A percentile compares a stretch with the other conserved stretches of the same genome.
phyloP scores from a whole-genome alignment of 2,888 invertebrate genomes.

The Physocephala rufipes region DNA sequence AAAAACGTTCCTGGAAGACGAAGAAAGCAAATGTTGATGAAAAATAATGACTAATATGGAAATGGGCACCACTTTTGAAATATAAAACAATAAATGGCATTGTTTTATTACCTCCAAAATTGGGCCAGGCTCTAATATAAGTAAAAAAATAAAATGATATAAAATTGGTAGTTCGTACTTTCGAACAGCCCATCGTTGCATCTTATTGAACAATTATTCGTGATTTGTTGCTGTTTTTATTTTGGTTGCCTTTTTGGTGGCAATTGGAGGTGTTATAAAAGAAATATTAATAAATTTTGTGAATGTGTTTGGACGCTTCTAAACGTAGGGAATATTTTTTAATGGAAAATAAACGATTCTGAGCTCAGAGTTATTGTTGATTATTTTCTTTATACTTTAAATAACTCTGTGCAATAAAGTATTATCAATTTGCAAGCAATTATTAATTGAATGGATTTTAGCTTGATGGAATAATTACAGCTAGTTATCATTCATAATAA shows the following conservation, averaged over 20 bases:
- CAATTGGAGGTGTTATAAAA: background rate
- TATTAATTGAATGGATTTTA: too few relatives aligned
- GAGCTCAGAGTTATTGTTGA: too few relatives aligned
- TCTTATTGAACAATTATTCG: slow-evolving; percentile 5
- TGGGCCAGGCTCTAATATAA: slow-evolving; percentile 1
- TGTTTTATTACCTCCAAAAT: background rate
- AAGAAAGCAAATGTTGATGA: too few relatives aligned
- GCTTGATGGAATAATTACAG: too few relatives aligned
- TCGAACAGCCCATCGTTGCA: background rate
- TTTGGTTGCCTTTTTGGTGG: background rate
- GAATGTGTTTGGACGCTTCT: background rate
- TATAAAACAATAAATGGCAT: background rate
- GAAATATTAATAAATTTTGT: slow-evolving; percentile 22
- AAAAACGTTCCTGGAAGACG: too few relatives aligned
- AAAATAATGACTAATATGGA: too few relatives aligned
- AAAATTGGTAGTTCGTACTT: background rate
- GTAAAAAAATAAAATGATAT: background rate
- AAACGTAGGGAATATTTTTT: background rate
- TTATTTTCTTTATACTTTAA: too few relatives aligned
- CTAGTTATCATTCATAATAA: too few relatives aligned
- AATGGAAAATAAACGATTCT: background rate
- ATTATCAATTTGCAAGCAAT: too few relatives aligned
- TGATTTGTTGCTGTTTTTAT: too few relatives aligned
- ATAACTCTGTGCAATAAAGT: too few relatives aligned
- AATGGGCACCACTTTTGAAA: too few relatives aligned